Evolutionary conservation across 2,797 vertebrate genomes (phyloP).

Genomic region (Acrossocheilus fasciatus): DNA sequence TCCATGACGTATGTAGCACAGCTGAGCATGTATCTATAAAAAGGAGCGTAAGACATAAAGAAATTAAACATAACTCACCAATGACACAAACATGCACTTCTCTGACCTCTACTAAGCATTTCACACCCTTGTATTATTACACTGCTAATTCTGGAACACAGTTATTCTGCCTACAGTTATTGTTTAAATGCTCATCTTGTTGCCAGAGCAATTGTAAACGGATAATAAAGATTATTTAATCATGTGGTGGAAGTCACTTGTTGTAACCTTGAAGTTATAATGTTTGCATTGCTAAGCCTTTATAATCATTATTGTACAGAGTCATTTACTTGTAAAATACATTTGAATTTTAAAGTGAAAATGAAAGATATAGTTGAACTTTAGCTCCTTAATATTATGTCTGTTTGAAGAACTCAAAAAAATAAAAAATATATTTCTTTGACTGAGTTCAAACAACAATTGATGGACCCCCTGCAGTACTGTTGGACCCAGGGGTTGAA

Average conservation of each 20-base stretch:
- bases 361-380: neutral
- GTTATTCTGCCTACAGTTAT: too few species aligned
- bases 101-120: neutral
- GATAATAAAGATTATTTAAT: too few species aligned
- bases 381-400: neutral
- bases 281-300: neutral
- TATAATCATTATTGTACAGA: neutral
- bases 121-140: too few species aligned
- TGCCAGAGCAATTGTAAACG: too few species aligned
- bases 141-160: too few species aligned
- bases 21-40: neutral
- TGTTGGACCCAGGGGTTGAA: neutral
- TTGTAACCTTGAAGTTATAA: neutral
- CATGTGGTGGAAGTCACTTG: too few species aligned
- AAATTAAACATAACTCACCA: slow-evolving; percentile 8
- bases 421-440: too few species aligned
- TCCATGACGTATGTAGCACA: neutral
- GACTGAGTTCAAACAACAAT: neutral
- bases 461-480: neutral
- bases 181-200: too few species aligned
- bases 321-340: too few species aligned
- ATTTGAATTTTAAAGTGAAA: neutral
- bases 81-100: neutral
- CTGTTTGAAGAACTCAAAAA: neutral
- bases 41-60: slow-evolving; percentile 9